Base-by-base conservation (phyloP, 2,888 invertebrate genomes). In the Alentia gelatinosa region DNA sequence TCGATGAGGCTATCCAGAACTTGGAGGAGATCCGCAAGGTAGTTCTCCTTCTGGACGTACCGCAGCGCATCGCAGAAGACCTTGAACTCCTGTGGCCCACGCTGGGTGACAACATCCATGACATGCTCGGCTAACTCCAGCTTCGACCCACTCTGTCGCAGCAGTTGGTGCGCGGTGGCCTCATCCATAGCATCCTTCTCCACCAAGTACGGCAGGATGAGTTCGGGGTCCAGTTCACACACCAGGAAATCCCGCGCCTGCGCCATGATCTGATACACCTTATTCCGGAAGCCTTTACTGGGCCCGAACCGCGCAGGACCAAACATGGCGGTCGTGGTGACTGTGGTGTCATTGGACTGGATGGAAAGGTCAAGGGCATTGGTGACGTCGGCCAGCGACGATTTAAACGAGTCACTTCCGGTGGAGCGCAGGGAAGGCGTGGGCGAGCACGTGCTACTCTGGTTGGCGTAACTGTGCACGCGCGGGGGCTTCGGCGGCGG, bases 1-100 rank as follows among this genome's bases (percentile, higher is more conserved):
- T 93, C 93, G 91, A 95, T 94, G 7, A 95, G 92, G 5, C 93
- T 94, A 63, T 94, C 94, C 94, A 95, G 94, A 47, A 94, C 95
- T 79, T 94, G 94, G 26, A 95, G 92, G 30, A 95, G 92, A 40
- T 93, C 93, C 9, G 94, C 94, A 7, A 95, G 93, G 74, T 94
- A 94, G 40, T 91, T 92, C 89, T 94, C 94, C 26, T 93, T 93
- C 4, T 93, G 94, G 0, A 93, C 92, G 15, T 92, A 90, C 23
- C 94, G 91, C 7, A 95, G 90, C 5, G 94, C 93, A 91, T 94
- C 94, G 93, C 95, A 94, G 93, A 96, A 95, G 0, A 91, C 74
- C 9, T 93, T 91, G 90, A 95, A 95, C 50, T 94, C 90, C 0
- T 86, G 83, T 40, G 90, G 90, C 1, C 92, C 92, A 35, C 91